Base-by-base conservation (phyloP, 2,888 invertebrate genomes). In the Scaptomyza parva region DNA sequence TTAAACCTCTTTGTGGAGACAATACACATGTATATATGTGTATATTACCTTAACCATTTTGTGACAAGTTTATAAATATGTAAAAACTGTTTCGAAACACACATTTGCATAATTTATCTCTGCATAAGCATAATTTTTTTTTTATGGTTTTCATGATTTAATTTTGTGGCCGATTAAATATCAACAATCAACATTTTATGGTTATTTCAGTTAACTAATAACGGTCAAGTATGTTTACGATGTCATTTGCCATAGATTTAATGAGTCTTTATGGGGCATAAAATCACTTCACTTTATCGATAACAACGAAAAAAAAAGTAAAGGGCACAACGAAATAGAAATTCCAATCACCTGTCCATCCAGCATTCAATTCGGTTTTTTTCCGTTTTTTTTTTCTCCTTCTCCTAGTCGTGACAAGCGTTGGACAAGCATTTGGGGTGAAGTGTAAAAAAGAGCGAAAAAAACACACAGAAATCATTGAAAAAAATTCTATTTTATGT, bases 191-290 rank as follows among this genome's bases (percentile, higher is more conserved):
- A 37, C 12, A 52, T 63, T 61, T 65, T 30, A 80, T 67, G 59
- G 50, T 55, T 22, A 37, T 50, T 43, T 62, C 47, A 18, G 18
- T n/a, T 55, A n/a, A 33, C 28, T 48, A 44, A 51, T 53, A 76
- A 47, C 41, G 47, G 60, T 35, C 59, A 45, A 63, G 57, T 35
- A 68, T 55, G 55, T 58, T 62, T 63, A 77, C 70, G 60, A 64
- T 24, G 33, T 40, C 52, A 67, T 65, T 63, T 65, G n/a, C 50
- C 48, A 61, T 70, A 54, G 52, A 55, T 68, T 64, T 78, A 78
- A 81, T 80, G 74, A 63, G 70, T 44, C 62, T 73, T 79, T 68
- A 85, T 81, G 63, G 48, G 30, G 20, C 51, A 61, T 52, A 52
- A 71, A 70, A 48, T 41, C n/a, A n/a, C 26, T 3, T 3, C 17